Evolutionary conservation across 2,888 invertebrate genomes (phyloP), one percentile per base, ranked within the genome.

Genomic region (Agonopterix alstromeriana): DNA sequence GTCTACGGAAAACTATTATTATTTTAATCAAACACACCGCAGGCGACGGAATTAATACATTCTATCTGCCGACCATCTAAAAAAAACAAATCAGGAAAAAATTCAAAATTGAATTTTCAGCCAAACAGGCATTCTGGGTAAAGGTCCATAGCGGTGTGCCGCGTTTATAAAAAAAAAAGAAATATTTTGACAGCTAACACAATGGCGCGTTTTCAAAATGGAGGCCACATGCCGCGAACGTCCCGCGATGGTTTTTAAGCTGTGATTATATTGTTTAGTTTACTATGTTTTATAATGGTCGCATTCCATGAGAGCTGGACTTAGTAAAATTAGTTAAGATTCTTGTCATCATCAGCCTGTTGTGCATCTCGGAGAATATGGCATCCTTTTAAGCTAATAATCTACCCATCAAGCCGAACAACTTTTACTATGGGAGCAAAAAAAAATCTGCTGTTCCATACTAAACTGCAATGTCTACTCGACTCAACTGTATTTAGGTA

Each of bases 111-210:
- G 2, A 40, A 43, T 49, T 49, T 50, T 49, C 49, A 43, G 43
- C 36, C 47, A 45, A 45, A 49, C 42, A 35, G 40, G 49, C 49
- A 46, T 46, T 46, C 17, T 36, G 45, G 47, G 46, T 17, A 46
- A 43, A 45, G 50, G 35, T 44, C 36, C 38, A n/a, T 45, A 45
- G 45, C 45, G 27, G 45, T 45, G 27, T 49, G 49, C 48, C 46
- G 54, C 49, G 48, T 47, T 54, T 56, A 55, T 27, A 50, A 51
- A 67, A 72, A 77, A 77, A 73, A 71, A 70, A 69, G 65, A 77
- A 78, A 79, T 80, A 80, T 83, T 83, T 81, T 81, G 81, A 82
- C 83, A 83, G 82, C 61, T 75, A 74, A 77, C 74, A 78, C 77
- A 81, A 79, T 75, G 73, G 74, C 54, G 48, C 47, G 64, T 55